Conservation (phyloP, 2,113 vertebrate genomes). For the Myrmophylax atrothorax region DNA sequence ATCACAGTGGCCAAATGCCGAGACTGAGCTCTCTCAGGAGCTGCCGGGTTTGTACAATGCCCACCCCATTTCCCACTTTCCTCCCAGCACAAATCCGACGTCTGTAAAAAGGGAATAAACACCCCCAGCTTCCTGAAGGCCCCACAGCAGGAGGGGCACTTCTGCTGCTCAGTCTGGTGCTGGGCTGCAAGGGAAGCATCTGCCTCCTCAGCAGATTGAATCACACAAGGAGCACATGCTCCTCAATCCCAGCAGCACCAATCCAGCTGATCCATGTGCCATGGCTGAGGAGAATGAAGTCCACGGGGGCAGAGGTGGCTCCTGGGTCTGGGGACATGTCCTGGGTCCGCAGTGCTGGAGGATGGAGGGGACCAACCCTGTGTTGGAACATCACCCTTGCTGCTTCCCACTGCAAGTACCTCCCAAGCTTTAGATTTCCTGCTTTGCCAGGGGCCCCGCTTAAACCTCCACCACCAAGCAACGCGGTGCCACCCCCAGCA, state of each 20-base stretch:
- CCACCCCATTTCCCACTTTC: neutral
- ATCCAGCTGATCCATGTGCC: neutral
- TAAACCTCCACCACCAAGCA: neutral
- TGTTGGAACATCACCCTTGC: neutral
- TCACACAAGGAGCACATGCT: neutral
- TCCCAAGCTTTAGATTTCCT: neutral
- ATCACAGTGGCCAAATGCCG: fast-evolving
- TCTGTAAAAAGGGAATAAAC: neutral
- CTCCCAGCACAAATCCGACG: neutral
- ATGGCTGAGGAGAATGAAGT: neutral
- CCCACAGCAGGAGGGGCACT: neutral
- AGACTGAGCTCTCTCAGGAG: neutral
- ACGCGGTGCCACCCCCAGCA: neutral
- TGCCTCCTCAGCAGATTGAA: neutral
- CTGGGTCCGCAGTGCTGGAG: fast-evolving
- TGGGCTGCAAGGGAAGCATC: neutral
- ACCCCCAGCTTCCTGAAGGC: neutral
- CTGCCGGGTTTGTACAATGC: neutral
- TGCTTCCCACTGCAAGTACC: neutral
- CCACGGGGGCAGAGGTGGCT: fast-evolving
- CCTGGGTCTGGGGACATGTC: neutral
- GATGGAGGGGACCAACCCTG: neutral
- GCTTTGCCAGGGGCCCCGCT: neutral
- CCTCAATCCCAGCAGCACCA: neutral
- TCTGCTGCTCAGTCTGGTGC: neutral